phyloP scores from a whole-genome alignment of 2,888 invertebrate genomes.

The Acleris emargana region DNA sequence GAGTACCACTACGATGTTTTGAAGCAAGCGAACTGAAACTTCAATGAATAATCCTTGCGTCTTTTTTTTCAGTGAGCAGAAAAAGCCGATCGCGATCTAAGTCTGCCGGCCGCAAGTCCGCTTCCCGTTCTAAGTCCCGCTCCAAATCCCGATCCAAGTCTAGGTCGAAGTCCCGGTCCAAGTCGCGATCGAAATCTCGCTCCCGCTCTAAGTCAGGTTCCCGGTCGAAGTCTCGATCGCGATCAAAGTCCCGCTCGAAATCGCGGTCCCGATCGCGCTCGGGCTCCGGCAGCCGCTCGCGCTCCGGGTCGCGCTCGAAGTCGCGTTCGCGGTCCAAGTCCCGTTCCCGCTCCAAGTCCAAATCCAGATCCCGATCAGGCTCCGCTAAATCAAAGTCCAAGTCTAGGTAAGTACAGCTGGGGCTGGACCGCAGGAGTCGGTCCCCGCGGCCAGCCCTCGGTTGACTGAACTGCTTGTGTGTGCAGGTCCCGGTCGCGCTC shows the following conservation, averaged over 20 bases:
- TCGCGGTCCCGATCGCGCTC: constrained; percentile 49
- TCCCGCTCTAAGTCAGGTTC: constrained; percentile 47
- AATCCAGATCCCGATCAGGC: constrained; percentile 49
- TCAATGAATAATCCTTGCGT: too few relatives aligned
- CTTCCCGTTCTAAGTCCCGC: constrained; percentile 46
- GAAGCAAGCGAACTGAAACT: neutral
- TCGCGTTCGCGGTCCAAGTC: constrained; percentile 46
- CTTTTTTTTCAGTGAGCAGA: constrained; percentile 36
- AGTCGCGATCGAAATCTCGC: constrained; percentile 46
- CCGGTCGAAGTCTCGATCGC: constrained; percentile 51
- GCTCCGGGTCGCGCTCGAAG: constrained; percentile 34
- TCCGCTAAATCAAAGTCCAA: constrained; percentile 43
- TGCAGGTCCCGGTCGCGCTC: constrained; percentile 45
- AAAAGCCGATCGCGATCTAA: constrained; percentile 46
- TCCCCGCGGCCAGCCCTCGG: neutral
- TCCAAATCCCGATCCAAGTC: constrained; percentile 39
- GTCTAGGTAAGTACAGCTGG: neutral
- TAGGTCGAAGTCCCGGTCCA: constrained; percentile 42
- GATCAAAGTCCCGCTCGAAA: constrained; percentile 41
- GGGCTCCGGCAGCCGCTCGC: constrained; percentile 42
- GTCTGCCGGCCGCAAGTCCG: constrained; percentile 52
- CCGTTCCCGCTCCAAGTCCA: constrained; percentile 55
- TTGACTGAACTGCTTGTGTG: neutral
- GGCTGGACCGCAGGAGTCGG: neutral
- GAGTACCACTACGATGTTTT: constrained; percentile 6